Conservation (phyloP, 1,140 invertebrate genomes). For the Liolophura sinensis region DNA sequence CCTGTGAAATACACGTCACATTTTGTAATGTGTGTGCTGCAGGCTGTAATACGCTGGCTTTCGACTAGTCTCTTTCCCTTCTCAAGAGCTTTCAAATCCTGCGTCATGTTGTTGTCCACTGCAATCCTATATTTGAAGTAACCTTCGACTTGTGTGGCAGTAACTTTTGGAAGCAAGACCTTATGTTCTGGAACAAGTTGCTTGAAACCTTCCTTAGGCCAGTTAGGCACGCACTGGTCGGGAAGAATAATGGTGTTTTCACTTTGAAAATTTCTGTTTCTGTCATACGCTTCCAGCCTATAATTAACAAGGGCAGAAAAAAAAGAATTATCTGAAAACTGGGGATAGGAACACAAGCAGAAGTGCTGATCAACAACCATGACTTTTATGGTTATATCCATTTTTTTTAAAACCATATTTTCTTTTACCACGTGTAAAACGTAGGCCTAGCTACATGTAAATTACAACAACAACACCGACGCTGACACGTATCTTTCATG, state of each 20-base stretch:
- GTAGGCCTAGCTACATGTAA: too few species aligned
- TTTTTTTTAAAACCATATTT: too few species aligned
- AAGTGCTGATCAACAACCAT: too few species aligned
- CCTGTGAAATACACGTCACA: conserved; percentile 10
- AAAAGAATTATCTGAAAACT: too few species aligned
- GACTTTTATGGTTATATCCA: too few species aligned
- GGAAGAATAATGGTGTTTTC: not conserved
- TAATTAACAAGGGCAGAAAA: too few species aligned
- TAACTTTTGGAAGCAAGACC: not conserved
- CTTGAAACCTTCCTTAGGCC: conserved; percentile 10
- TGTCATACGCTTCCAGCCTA: conserved; percentile 9
- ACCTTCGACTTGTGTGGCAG: conserved; percentile 7
- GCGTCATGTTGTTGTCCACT: conserved; percentile 5
- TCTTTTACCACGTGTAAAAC: too few species aligned
- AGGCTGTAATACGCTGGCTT: not conserved
- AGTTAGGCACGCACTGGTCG: conserved; percentile 7
- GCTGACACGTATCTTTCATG: too few species aligned
- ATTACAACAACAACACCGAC: too few species aligned
- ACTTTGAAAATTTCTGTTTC: conserved; percentile 8
- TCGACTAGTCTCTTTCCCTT: conserved; percentile 6
- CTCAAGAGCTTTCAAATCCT: conserved; percentile 4
- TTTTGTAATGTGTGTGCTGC: not conserved
- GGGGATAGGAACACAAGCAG: too few species aligned
- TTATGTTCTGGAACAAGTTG: conserved; percentile 3
- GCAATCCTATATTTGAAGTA: conserved; percentile 11